Evolutionary conservation across 1,140 invertebrate genomes (phyloP).

Genomic region (Belonocnema kinseyi): DNA sequence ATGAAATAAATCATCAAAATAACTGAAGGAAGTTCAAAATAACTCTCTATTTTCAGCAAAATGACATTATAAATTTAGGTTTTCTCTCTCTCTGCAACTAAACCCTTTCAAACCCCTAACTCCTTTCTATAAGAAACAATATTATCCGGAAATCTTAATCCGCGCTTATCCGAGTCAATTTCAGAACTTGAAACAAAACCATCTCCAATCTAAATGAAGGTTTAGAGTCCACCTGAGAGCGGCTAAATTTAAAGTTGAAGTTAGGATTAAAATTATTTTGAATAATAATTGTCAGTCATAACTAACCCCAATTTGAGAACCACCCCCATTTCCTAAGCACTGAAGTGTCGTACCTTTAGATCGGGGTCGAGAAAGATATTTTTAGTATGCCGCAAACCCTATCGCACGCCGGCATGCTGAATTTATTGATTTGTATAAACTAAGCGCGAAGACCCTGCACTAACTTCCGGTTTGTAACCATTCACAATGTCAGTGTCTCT

Average conservation of each 20-base stretch:
- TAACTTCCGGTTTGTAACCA: conserved; percentile 46
- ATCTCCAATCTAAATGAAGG: conserved; percentile 10
- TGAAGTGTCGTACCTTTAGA: conserved; percentile 28
- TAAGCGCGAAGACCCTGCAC: conserved; percentile 46
- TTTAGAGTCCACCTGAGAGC: neutral
- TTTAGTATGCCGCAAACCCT: conserved; percentile 48
- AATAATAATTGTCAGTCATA: neutral
- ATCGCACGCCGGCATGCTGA: conserved; percentile 52
- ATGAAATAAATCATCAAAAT: too few relatives aligned
- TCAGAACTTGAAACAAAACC: conserved; percentile 18
- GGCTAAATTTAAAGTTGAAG: neutral
- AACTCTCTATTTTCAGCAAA: too few relatives aligned
- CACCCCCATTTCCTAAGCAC: neutral
- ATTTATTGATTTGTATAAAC: conserved; percentile 67
- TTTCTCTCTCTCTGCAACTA: neutral
- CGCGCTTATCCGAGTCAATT: conserved; percentile 6
- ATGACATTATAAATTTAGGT: too few relatives aligned
- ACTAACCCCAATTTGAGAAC: neutral
- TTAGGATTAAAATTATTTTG: neutral
- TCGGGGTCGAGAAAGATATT: conserved; percentile 51
- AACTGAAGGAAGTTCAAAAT: too few relatives aligned
- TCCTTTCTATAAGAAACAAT: conserved; percentile 11
- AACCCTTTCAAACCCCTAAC: neutral
- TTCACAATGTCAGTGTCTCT: conserved; percentile 33
- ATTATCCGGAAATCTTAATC: conserved; percentile 10